Conservation (phyloP, 1,140 invertebrate species). For the Hypothenemus hampei region DNA sequence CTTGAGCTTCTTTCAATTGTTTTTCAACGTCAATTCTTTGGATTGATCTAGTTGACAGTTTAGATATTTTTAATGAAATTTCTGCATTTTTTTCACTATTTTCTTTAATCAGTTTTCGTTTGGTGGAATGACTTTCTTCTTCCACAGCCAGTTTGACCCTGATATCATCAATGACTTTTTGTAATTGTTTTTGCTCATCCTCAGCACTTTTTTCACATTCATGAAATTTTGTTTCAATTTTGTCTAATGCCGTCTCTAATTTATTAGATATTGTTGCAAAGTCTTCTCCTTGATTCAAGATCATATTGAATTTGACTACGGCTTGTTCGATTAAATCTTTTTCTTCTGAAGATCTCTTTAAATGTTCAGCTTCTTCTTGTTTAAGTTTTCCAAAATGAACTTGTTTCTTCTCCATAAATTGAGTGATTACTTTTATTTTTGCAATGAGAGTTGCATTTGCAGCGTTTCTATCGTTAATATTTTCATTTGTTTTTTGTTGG, state of each 20-base stretch:
- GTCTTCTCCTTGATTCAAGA: background rate
- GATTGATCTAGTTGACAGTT: conserved; percentile 39
- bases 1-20: conserved; percentile 49
- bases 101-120: conserved; percentile 45
- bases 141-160: conserved; percentile 46
- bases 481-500: conserved; percentile 30
- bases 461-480: conserved; percentile 29
- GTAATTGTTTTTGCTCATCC: conserved; percentile 45
- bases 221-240: no score
- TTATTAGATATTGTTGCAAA: background rate
- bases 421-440: conserved; percentile 26
- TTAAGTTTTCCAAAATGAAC: conserved; percentile 42
- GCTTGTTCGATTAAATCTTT: conserved; percentile 39
- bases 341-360: conserved; percentile 35
- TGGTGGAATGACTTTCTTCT: conserved; percentile 46
- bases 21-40: conserved; percentile 44
- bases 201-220: conserved; percentile 34
- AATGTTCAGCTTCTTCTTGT: conserved; percentile 41
- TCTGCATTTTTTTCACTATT: conserved; percentile 44
- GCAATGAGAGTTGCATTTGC: conserved; percentile 28
- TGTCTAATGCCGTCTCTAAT: no score
- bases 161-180: conserved; percentile 47
- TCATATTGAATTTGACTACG: conserved; percentile 27
- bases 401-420: conserved; percentile 37
- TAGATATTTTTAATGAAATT: conserved; percentile 40